Evolutionary conservation across 2,888 invertebrate species (phyloP), one percentile per base, ranked within the genome.

Genomic region (Belgica antarctica): DNA sequence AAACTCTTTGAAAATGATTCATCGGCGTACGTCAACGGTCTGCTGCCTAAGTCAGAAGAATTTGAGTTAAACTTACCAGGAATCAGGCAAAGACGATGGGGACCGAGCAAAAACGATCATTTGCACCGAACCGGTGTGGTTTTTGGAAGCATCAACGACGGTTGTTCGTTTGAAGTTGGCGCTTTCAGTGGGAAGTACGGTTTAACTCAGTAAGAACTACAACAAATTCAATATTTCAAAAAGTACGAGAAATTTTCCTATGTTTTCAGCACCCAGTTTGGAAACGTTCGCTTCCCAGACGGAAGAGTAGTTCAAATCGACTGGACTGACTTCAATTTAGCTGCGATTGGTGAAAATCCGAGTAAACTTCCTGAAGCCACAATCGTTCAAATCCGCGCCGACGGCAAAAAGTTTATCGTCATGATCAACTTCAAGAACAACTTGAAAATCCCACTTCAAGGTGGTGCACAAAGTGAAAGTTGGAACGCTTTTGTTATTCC

Each of bases 131-230:
- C 78, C 1, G 74, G 82, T 4, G 74, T 76, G 0, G 70, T 85
- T 2, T 77, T 78, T 0, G 83, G 81, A 0, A 72, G 77, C 0
- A 81, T 83, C 1, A 76, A 77, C 57, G 83, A 86, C 72, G 89
- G 89, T 1, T 83, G 84, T 0, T 78, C 83, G 7, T 82, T 86
- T 59, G 81, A 83, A 72, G 75, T 88, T 2, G 81, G 82, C 7
- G 82, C 82, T 0, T 76, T 83, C 66, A 83, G 83, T 4, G 82
- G 83, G 70, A 82, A 81, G 62, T 78, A 76, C 1, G 80, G 81
- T 15, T 77, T 86, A 71, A 82, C 85, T 1, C 82, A 84, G 88
- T 89, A 78, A 83, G 85, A 78, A 69, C 19, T 70, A n/a, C n/a
- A n/a, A n/a, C n/a, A 15, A 62, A 17, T 41, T 46, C 15, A 28